Evolutionary conservation across 92 coral and sea anemone genomes (phyloP).

Genomic region (Chrysogorgia sp.): DNA sequence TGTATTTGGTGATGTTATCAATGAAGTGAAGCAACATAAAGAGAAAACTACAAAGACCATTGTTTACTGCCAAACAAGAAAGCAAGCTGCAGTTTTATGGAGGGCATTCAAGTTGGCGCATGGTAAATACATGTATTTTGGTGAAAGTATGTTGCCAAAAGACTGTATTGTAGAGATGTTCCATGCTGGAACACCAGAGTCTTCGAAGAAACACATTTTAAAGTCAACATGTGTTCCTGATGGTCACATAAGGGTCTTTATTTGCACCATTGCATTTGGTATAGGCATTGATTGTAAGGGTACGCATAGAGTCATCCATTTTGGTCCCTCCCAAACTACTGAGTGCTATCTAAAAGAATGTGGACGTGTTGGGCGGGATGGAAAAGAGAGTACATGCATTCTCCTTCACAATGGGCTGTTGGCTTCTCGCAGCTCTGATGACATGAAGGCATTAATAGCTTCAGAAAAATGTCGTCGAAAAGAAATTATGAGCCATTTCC

Average conservation of each 20-base stretch:
- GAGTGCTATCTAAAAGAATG: conserved; percentile 1
- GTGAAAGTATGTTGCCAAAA: too few relatives aligned
- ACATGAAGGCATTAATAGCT: not conserved
- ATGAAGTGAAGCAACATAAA: too few relatives aligned
- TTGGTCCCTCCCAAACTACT: conserved; percentile 30
- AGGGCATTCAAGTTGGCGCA: too few relatives aligned
- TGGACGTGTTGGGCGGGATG: conserved; percentile 1
- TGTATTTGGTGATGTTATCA: too few relatives aligned
- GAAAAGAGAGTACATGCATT: conserved; percentile 1
- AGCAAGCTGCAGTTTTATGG: too few relatives aligned
- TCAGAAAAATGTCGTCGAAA: too few relatives aligned
- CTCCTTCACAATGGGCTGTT: conserved; percentile 9
- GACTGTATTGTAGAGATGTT: too few relatives aligned
- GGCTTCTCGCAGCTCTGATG: conserved; percentile 1
- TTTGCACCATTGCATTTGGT: conserved; percentile 63
- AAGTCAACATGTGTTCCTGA: conserved; percentile 22
- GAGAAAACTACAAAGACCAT: not conserved
- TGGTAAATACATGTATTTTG: too few relatives aligned
- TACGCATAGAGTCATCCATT: conserved; percentile 41
- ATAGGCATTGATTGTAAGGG: conserved; percentile 60
- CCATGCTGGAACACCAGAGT: conserved; percentile 43
- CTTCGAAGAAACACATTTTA: conserved; percentile 43
- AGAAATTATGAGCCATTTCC: not conserved
- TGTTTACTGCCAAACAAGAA: too few relatives aligned
- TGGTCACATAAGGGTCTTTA: conserved; percentile 51